Conservation (phyloP, 2,797 vertebrate species). For the Diplodus puntazzo region DNA sequence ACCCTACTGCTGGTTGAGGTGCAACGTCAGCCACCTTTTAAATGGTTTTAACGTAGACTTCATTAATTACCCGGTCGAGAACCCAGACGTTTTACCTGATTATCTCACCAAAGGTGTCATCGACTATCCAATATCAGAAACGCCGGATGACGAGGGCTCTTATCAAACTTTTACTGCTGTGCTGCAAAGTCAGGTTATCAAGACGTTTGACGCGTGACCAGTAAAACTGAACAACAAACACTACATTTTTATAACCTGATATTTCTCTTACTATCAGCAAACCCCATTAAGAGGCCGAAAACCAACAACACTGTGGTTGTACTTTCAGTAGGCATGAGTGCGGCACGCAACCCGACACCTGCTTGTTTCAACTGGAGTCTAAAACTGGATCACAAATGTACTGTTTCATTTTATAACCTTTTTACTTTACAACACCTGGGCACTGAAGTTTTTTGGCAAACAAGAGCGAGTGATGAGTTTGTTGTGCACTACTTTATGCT, state of each 20-base stretch:
- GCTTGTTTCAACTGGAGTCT: background rate
- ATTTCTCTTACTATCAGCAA: background rate
- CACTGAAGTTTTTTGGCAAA: background rate
- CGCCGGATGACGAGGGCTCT: background rate
- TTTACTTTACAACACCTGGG: background rate
- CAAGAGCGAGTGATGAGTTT: background rate
- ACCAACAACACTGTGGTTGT: background rate
- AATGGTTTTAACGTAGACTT: background rate
- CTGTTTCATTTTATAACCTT: background rate
- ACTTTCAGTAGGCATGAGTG: background rate
- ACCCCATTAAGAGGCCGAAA: background rate
- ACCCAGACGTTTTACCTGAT: background rate
- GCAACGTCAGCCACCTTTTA: background rate
- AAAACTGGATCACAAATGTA: background rate
- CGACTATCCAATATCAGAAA: background rate
- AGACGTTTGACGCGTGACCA: background rate
- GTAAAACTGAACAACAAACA: background rate
- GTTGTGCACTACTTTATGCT: background rate
- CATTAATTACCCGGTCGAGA: background rate
- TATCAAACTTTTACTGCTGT: slow-evolving; percentile 3
- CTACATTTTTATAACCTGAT: background rate
- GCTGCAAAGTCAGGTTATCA: background rate
- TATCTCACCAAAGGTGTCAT: background rate
- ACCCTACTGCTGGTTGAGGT: background rate
- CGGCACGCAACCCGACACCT: background rate